Base-by-base conservation (phyloP, 2,113 vertebrate genomes). In the Colaptes auratus region DNA sequence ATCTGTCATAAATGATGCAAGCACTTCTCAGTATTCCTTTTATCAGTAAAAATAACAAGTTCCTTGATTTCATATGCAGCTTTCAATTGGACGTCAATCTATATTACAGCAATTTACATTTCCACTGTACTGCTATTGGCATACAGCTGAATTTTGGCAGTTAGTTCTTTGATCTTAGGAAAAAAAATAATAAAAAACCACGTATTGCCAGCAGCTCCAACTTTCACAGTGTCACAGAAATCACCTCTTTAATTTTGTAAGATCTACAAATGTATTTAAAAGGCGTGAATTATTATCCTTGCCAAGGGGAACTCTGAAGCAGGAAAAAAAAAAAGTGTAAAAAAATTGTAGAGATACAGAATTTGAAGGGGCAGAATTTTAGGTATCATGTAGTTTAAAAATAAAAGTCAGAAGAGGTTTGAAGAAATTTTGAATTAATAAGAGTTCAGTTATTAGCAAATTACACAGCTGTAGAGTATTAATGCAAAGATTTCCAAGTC, bases 1-100 rank as follows among this genome's bases (percentile, higher is more conserved):
- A 94, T 87, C 86, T 96, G 93, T 96, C 93, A 95, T 33, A 85
- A 78, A 85, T 60, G 52, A 94, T 92, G 81, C 86, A 82, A 87
- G 77, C 33, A 88, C 18, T 18, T 76, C 56, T 89, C 78, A 59
- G 23, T 46, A 81, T 69, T 93, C 30, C 48, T 93, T 96, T 92
- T 92, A 67, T 94, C 39, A 73, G 67, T 78, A 69, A 59, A 94
- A 96, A 64, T 85, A 86, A 90, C 71, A 85, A 84, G 61, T 63
- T 92, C 46, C 72, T 90, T 86, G 66, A 89, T 64, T 82, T 72
- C 65, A n/a, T 50, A 94, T 91, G 64, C 66, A 79, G 79, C 77
- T 86, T 93, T 88, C 94, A 85, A 64, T 28, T 87, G 74, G 55
- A 76, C 6, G 9, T 86, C 91, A 95, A 87, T 64, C 77, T 67